Base-by-base conservation (phyloP, 2,113 vertebrate species). In the Poecile atricapillus region DNA sequence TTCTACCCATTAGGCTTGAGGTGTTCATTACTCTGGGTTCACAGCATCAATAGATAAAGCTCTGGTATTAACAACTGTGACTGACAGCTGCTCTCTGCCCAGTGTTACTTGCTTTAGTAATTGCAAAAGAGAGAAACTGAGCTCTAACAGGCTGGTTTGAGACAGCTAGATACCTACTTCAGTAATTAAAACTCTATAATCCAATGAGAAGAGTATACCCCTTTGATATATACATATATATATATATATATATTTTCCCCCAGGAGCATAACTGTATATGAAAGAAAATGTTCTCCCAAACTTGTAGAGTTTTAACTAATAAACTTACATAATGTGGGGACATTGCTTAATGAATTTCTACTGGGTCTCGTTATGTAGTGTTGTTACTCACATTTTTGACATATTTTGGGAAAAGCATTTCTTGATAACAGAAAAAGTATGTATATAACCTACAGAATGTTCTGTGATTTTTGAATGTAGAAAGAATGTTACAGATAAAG, bases 21-120 rank as follows among this genome's bases (percentile, higher is more conserved):
- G 28, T 88, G 75, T 92, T 94, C 88, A 58, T 96, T 94, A 83
- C 67, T 90, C 37, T 75, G 44, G 22, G 65, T 95, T 94, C 78
- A 91, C 44, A 85, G 62, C 70, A 49, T 79, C 63, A 37, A n/a
- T 35, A 88, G 85, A 58, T 79, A 90, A 88, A 93, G 46, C 92
- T 90, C 49, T 96, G 74, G 49, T 83, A 91, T 89, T 94, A 93
- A 65, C n/a, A 62, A 7, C 62, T 53, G 65, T 92, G 88, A 94
- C 47, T 93, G 92, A 76, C 88, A 93, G 70, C 55, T 90, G 58
- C 21, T 27, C n/a, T 89, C 82, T 87, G 70, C 46, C 37, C 31
- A 41, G 25, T 41, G 52, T 76, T 87, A 25, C 75, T 85, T 69
- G 43, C n/a, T 80, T 59, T 76, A 62, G 63, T 80, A 85, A 90